Percentiles rank a stretch among this genome's conserved stretches.
Conservation (phyloP, 2,797 vertebrate genomes). For the Pipistrellus pipistrellus region DNA sequence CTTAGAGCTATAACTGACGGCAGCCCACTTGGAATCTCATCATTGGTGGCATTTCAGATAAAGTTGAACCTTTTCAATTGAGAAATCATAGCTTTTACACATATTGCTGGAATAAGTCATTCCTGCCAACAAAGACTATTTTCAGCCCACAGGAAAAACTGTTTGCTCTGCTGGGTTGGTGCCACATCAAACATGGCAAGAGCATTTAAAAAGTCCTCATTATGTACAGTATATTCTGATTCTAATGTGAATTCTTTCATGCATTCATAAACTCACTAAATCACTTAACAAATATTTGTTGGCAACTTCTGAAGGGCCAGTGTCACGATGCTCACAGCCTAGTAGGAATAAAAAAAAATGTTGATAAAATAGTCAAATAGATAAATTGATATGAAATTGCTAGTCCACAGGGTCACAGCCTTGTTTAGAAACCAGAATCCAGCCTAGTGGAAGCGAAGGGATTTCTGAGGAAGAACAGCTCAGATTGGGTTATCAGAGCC, state of each 20-base stretch:
- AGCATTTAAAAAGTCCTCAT: neutral
- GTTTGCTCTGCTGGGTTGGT: neutral
- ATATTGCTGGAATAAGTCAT: neutral
- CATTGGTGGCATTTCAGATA: neutral
- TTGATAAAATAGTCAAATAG: constrained; percentile 13
- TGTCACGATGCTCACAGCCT: neutral
- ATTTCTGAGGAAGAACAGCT: neutral
- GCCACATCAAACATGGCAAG: neutral
- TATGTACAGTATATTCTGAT: neutral
- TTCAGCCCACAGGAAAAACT: neutral
- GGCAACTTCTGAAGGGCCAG: neutral
- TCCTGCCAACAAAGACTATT: constrained; percentile 12
- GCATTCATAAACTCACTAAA: constrained; percentile 3
- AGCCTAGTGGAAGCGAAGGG: neutral
- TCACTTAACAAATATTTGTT: constrained; percentile 40
- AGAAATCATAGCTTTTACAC: neutral
- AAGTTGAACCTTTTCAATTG: neutral
- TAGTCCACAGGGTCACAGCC: neutral
- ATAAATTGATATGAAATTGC: neutral
- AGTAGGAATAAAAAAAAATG: neutral
- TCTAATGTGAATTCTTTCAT: neutral
- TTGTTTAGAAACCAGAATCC: neutral
- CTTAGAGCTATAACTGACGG: neutral
- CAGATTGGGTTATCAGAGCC: neutral
- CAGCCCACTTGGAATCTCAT: neutral